These are phyloP conservation scores for Phrynosoma platyrhinos DNA, from an alignment of 2,113 vertebrate genomes.

Conservation along the genomic window DNA sequence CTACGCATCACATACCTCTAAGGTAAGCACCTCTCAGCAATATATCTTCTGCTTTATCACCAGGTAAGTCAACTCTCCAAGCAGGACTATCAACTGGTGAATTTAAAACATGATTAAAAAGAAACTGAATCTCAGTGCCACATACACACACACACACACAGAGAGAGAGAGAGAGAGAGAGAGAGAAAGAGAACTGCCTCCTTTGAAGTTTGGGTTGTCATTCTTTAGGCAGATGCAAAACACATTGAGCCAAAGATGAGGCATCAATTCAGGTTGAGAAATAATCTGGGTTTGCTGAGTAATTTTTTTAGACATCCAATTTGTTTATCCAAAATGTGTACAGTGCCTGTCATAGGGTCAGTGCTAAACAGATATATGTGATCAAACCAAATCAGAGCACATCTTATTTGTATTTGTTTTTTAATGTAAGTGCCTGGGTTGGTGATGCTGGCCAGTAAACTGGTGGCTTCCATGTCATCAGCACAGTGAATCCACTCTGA, in stretches of 20 bases:
- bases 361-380: background rate
- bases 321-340: background rate
- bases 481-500: too few species aligned
- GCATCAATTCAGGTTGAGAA: background rate
- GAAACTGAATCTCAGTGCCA: background rate
- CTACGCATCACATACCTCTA: background rate
- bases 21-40: background rate
- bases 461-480: too few species aligned
- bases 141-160: background rate
- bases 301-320: background rate
- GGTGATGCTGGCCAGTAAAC: too few species aligned
- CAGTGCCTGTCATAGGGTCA: background rate
- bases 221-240: background rate
- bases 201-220: background rate
- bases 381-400: too few species aligned
- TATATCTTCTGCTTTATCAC: conserved; percentile 15
- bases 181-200: background rate
- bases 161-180: too few species aligned
- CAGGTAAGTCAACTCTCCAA: conserved; percentile 4
- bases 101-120: background rate
- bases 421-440: background rate
- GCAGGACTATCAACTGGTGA: background rate
- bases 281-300: background rate
- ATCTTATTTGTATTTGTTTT: background rate
- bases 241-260: background rate